These are phyloP conservation scores for Bombus confusus DNA, from an alignment of 1,140 invertebrate genomes.

Conservation along the genomic window DNA sequence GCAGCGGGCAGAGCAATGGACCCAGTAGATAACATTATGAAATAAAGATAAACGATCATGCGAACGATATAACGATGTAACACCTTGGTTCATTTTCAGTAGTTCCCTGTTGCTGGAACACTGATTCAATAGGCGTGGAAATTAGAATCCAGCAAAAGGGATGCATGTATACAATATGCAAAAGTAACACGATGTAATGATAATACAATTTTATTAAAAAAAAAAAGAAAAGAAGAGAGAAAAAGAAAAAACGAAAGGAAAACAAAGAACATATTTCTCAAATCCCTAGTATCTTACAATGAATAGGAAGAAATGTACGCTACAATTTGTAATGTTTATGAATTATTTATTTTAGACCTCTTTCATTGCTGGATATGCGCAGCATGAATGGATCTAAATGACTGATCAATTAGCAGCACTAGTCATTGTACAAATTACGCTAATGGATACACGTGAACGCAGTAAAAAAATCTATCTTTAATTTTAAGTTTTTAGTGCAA, in stretches of 20 bases:
- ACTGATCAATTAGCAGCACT: conserved; percentile 49
- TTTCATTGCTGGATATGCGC: conserved; percentile 34
- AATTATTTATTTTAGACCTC: conserved; percentile 52
- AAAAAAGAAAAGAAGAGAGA: not conserved
- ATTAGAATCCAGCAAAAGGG: conserved; percentile 58
- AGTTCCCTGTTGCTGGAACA: conserved; percentile 50
- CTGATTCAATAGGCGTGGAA: conserved; percentile 26
- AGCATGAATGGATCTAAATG: conserved; percentile 32
- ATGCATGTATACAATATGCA: conserved; percentile 50
- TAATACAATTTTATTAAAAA: conserved; percentile 74
- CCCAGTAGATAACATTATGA: conserved; percentile 73
- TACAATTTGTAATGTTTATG: conserved; percentile 70
- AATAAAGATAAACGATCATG: conserved; percentile 75
- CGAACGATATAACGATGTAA: conserved; percentile 58
- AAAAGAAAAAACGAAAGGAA: not conserved
- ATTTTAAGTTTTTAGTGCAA: conserved; percentile 30
- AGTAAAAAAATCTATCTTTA: conserved; percentile 34
- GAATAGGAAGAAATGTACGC: conserved; percentile 74
- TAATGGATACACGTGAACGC: conserved; percentile 48
- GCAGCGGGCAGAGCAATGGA: conserved; percentile 73
- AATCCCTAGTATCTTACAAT: conserved; percentile 77
- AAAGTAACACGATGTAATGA: conserved; percentile 66
- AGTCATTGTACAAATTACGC: conserved; percentile 52
- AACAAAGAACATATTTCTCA: conserved; percentile 51
- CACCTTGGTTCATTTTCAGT: conserved; percentile 21